phyloP scores from a whole-genome alignment of 2,113 vertebrate genomes.

The Odontesthes bonariensis region DNA sequence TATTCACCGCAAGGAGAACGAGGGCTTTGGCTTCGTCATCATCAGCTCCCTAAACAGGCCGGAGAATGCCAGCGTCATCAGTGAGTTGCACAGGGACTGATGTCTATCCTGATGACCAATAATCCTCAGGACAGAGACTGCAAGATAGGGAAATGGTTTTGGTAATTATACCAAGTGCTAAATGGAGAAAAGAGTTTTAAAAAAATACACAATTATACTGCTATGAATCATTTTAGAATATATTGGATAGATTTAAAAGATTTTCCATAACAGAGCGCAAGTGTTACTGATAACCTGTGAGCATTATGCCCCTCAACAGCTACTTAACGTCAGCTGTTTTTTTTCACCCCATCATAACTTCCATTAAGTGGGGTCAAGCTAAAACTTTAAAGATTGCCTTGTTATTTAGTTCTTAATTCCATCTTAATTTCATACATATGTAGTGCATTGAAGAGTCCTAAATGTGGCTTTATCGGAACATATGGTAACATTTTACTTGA shows the following conservation, averaged over 20 bases:
- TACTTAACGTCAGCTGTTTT: too few species aligned
- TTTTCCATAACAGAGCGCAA: not conserved
- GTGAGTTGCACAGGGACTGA: slow-evolving; percentile 81
- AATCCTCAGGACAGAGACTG: not conserved
- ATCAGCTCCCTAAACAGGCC: slow-evolving; percentile 98
- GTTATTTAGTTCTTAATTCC: not conserved
- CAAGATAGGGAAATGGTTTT: not conserved
- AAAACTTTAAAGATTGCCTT: not conserved
- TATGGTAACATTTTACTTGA: not conserved
- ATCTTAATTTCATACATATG: not conserved
- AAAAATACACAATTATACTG: too few species aligned
- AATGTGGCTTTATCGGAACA: slow-evolving; percentile 7
- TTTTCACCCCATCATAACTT: not conserved
- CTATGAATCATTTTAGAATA: not conserved
- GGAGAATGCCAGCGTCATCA: slow-evolving; percentile 91
- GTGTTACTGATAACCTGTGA: too few species aligned
- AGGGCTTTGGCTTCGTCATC: slow-evolving; percentile 98
- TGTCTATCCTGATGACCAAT: slow-evolving; percentile 1
- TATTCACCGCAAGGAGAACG: slow-evolving; percentile 97
- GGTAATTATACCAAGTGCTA: not conserved
- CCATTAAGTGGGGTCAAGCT: not conserved
- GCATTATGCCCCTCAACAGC: not conserved
- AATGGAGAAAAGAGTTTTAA: not conserved
- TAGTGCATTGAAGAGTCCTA: slow-evolving; percentile 11
- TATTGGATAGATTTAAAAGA: not conserved